Evolutionary conservation across 2,113 vertebrate species (phyloP).

Genomic region (Hyla sarda): DNA sequence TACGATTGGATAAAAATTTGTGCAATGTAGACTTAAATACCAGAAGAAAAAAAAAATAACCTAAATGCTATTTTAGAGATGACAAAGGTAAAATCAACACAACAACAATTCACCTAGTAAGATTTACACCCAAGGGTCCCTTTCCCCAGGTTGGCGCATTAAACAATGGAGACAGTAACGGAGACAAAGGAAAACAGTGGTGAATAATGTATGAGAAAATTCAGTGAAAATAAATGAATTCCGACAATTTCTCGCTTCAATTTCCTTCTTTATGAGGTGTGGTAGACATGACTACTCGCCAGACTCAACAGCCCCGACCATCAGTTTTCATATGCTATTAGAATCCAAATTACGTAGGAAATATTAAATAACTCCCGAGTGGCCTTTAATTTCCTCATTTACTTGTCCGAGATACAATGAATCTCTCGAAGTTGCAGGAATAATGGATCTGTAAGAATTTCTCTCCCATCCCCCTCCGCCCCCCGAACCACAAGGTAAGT

Average conservation of each 20-base stretch:
- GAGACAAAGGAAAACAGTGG: not conserved
- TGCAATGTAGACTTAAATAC: not conserved
- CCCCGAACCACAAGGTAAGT: conserved; percentile 55
- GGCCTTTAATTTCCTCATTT: not conserved
- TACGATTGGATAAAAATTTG: not conserved
- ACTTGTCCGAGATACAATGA: not conserved
- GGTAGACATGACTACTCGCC: not conserved
- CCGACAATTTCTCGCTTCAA: not conserved
- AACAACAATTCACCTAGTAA: not conserved
- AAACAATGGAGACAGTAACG: not conserved
- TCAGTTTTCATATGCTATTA: not conserved
- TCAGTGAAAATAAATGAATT: not conserved
- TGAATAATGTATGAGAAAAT: not conserved
- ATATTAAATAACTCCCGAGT: not conserved
- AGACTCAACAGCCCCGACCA: not conserved
- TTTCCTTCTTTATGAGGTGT: not conserved
- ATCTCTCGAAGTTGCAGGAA: conserved; percentile 3
- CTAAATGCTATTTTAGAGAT: not conserved
- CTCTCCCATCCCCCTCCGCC: conserved; percentile 8
- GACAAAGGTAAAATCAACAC: not conserved
- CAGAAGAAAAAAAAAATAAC: not conserved
- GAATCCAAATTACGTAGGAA: not conserved
- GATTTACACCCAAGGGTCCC: not conserved
- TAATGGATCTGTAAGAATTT: conserved; percentile 38
- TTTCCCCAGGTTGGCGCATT: not conserved